Base-by-base conservation (phyloP, 2,888 invertebrate species). In the Rhopalosiphum nymphaeae region DNA sequence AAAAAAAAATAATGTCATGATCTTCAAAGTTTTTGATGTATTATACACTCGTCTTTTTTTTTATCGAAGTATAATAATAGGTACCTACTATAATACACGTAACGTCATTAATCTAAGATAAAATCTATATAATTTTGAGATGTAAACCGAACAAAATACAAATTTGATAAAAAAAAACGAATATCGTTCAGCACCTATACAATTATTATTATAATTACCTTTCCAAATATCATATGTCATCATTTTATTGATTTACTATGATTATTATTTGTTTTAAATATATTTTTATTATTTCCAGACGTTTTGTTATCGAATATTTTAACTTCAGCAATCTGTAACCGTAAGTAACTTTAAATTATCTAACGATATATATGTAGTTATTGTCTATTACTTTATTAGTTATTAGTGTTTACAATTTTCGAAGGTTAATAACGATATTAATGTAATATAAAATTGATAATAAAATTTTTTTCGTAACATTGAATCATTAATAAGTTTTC, bases 1-100 rank as follows among this genome's bases (percentile, higher is more conserved):
- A 78, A 91, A 91, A 88, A 42, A 56, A 61, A 90, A 90, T 46
- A 67, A 90, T 36, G 56, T 44, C 84, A 44, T 25, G 61, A 91
- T 86, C 53, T 21, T 44, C 42, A 46, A 44, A 86, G 56, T 85
- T 91, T 57, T 46, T 86, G 86, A 57, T 91, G n/a, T 53, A 91
- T 61, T 89, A 89, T 67, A 46, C 21, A 46, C 46, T 57, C 44
- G 1, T 90, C n/a, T n/a, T 46, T 61, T 61, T 21, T 29, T 21
- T 61, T 44, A 61, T 61, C 21, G 0, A 61, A 29, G 29, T 44
- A 61, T 42, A 78, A 78, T 36, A 78, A 36, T 61, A 61, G 29
- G 21, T 42, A 78, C 44, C 9, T 78, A n/a, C 10, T 42, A 3
- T 7, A 44, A 10, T 7, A 44, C 26, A 42, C 25, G 44, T 26